Conservation (phyloP, 2,113 vertebrate species). For the Lamprotornis superbus region DNA sequence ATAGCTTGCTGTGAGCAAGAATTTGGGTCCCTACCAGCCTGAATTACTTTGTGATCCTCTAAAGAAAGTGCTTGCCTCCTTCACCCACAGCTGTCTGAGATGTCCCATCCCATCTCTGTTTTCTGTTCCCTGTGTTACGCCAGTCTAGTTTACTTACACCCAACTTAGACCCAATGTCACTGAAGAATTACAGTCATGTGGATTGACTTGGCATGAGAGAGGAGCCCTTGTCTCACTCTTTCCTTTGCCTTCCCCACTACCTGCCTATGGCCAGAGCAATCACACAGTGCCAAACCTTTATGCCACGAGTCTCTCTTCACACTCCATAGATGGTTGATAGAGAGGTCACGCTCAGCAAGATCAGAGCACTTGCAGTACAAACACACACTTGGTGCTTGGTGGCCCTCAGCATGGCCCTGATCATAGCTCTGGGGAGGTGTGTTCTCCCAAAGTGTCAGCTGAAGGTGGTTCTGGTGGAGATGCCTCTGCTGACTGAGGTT, state of each 20-base stretch:
- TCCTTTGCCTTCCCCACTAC: not conserved
- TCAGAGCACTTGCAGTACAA: not conserved
- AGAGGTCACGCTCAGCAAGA: not conserved
- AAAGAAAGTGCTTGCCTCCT: not conserved
- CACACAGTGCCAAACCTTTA: not conserved
- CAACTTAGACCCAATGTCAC: not conserved
- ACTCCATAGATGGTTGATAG: not conserved
- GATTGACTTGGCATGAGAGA: not conserved
- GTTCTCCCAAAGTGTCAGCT: not conserved
- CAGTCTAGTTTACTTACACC: not conserved
- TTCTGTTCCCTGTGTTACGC: not conserved
- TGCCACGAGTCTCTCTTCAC: not conserved
- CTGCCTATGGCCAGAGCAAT: not conserved
- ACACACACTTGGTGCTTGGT: not conserved
- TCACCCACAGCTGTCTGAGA: not conserved
- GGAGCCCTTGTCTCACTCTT: not conserved
- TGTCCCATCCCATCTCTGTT: not conserved
- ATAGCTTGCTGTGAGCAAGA: not conserved
- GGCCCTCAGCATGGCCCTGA: not conserved
- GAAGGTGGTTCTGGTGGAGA: not conserved
- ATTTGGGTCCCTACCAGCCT: not conserved
- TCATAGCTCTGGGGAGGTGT: not conserved
- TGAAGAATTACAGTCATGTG: not conserved
- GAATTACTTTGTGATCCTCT: not conserved
- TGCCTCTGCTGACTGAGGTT: not conserved